phyloP scores from a whole-genome alignment of 2,797 vertebrate genomes.

The Ceryle rudis region DNA sequence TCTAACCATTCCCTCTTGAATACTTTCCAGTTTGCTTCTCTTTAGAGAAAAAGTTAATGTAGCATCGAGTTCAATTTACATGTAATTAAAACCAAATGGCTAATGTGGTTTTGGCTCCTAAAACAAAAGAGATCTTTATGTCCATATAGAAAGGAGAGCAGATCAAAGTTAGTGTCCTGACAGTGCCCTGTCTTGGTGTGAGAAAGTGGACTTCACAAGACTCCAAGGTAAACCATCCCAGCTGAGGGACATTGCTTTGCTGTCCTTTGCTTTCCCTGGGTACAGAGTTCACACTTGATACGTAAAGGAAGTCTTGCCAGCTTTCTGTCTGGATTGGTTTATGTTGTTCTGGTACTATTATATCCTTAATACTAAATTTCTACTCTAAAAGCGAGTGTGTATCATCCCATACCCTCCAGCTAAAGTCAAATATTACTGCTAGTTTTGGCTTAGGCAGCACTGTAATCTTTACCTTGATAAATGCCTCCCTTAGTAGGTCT shows the following conservation, averaged over 20 bases:
- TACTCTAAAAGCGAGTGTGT: not conserved
- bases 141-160: not conserved
- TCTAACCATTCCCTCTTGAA: constrained; percentile 1
- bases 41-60: not conserved
- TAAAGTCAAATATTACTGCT: not conserved
- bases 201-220: not conserved
- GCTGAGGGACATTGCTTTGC: not conserved
- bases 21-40: not conserved
- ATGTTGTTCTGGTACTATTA: not conserved
- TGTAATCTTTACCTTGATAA: not conserved
- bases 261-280: not conserved
- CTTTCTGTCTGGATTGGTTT: not conserved
- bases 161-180: not conserved
- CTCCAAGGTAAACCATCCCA: not conserved
- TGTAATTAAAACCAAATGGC: constrained; percentile 7
- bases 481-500: not conserved
- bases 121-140: not conserved
- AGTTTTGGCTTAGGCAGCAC: not conserved
- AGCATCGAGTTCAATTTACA: not conserved
- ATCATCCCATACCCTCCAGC: not conserved
- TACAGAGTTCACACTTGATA: not conserved
- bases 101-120: not conserved
- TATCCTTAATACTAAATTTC: not conserved
- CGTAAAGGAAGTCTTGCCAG: not conserved
- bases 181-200: not conserved